Percentiles rank a stretch among this genome's conserved stretches.
Evolutionary conservation across 1,140 invertebrate species (phyloP).

Genomic region (Drosophila leontia): DNA sequence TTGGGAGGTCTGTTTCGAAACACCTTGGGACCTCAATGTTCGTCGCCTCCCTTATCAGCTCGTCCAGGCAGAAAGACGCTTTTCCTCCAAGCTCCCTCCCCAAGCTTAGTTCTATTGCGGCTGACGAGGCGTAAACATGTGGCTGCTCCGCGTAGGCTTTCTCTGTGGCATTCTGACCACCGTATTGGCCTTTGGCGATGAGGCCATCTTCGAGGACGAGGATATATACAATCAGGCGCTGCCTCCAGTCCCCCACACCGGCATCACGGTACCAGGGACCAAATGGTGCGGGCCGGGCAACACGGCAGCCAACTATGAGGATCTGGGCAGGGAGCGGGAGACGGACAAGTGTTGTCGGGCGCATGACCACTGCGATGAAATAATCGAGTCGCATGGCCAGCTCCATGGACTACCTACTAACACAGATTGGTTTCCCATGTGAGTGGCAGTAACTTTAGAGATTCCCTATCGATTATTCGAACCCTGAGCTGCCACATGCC

Average conservation of each 20-base stretch:
- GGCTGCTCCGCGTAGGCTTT: slow-evolving; percentile 4
- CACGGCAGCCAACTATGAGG: slow-evolving; percentile 88
- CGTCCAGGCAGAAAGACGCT: not conserved
- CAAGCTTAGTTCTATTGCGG: slow-evolving; percentile 33
- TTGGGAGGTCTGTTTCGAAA: too few species aligned
- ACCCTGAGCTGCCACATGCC: slow-evolving; percentile 28
- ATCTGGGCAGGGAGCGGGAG: slow-evolving; percentile 88
- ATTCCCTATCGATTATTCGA: slow-evolving; percentile 57
- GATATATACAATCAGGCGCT: slow-evolving; percentile 80
- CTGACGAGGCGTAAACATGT: slow-evolving; percentile 37
- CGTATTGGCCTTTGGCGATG: slow-evolving; percentile 56
- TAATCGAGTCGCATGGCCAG: slow-evolving; percentile 86
- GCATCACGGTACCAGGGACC: slow-evolving; percentile 86
- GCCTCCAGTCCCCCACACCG: slow-evolving; percentile 64
- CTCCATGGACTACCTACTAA: slow-evolving; percentile 88
- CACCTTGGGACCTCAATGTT: not conserved
- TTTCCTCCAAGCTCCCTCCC: not conserved
- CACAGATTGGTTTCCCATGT: slow-evolving; percentile 86
- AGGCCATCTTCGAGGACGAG: slow-evolving; percentile 81
- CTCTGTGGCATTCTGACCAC: slow-evolving; percentile 7
- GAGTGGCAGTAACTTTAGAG: slow-evolving; percentile 4
- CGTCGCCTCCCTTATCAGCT: slow-evolving; percentile 20
- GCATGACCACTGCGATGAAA: slow-evolving; percentile 91
- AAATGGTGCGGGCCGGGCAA: slow-evolving; percentile 92
- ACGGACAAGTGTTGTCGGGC: slow-evolving; percentile 92